Evolutionary conservation across 2,888 invertebrate species (phyloP).

Genomic region (Spodoptera exigua): DNA sequence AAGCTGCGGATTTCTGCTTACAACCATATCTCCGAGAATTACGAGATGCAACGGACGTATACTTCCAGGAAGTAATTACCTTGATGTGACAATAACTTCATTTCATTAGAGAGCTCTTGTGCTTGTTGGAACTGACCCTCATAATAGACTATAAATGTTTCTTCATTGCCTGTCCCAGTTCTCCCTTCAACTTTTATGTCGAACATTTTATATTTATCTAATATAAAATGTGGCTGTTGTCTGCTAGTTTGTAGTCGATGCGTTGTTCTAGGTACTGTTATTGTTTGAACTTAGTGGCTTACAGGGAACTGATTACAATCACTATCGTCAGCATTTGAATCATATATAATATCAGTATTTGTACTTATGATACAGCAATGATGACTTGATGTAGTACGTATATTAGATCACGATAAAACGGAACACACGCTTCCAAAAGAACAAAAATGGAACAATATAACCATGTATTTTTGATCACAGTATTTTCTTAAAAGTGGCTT

Average conservation of each 20-base stretch:
- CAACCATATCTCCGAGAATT: conserved; percentile 37
- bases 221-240: conserved; percentile 11
- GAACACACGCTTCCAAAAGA: no score
- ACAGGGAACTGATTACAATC: conserved; percentile 36
- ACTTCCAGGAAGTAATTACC: conserved; percentile 68
- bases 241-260: conserved; percentile 27
- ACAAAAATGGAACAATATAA: no score
- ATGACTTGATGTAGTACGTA: no score
- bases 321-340: conserved; percentile 33
- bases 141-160: conserved; percentile 51
- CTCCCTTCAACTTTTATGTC: conserved; percentile 32
- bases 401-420: no score
- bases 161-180: conserved; percentile 48
- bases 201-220: conserved; percentile 30
- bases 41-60: conserved; percentile 55
- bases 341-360: conserved; percentile 30
- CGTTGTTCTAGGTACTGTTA: conserved; percentile 41
- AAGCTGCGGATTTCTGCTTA: conserved; percentile 43
- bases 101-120: conserved; percentile 56
- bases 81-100: conserved; percentile 66
- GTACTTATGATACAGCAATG: no score
- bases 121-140: conserved; percentile 54
- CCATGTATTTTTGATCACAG: no score
- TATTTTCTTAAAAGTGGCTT: no score
- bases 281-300: conserved; percentile 38